Evolutionary conservation across 2,113 vertebrate genomes (phyloP), one percentile per base, ranked within the genome.

Genomic region (Limanda limanda): DNA sequence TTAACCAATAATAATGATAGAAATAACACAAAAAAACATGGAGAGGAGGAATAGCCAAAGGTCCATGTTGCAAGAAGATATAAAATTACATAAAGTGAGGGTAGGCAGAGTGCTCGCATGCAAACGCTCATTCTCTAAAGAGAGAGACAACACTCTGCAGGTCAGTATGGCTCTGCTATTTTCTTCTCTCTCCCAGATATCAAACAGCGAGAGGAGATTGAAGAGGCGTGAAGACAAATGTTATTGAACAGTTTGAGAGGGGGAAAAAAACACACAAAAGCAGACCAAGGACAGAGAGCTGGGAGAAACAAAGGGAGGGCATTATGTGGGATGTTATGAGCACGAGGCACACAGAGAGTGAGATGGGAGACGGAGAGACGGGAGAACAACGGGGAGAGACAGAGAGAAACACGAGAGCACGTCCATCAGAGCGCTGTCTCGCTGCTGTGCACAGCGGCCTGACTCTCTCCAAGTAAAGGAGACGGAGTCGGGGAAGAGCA

Each of bases 221-320:
- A 81, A 71, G 75, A 89, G 89, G 86, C 23, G 31, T 88, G 74
- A 75, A 89, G 82, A 82, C 88, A 83, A 89, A 88, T 80, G 83
- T 83, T 83, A 78, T 63, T 56, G 64, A 89, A 81, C 82, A 76
- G 74, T 73, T 71, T 59, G 74, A 71, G 72, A 65, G 5, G 70
- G 37, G 9, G 25, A 3, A 3, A 21, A 59, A 27, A 68, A 65
- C 42, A 66, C 37, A 56, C 18, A 73, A 74, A 79, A 73, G 57
- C 18, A 69, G 60, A 87, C 71, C n/a, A 70, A 59, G 51, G 60
- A 78, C 68, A 56, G 71, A 84, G n/a, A 72, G 61, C 75, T 85
- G 69, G 1, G 58, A 83, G 75, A 76, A 60, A 71, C 68, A 72
- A 76, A 84, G 13, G 61, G 63, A 42, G 42, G 84, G 78, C 59